Conservation (phyloP, 1,140 invertebrate species). For the Nasonia vitripennis region DNA sequence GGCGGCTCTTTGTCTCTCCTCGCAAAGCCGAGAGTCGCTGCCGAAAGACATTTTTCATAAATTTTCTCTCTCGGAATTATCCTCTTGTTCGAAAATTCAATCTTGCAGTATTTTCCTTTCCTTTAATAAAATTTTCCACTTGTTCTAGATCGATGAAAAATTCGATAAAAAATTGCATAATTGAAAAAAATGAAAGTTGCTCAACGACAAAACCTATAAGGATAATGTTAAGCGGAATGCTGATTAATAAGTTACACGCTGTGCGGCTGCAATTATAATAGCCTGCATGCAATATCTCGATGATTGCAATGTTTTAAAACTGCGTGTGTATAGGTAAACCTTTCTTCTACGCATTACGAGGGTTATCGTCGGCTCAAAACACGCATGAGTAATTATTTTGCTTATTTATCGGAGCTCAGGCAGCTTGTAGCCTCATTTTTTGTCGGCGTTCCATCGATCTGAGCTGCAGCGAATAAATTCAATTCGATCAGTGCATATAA, state of each 20-base stretch:
- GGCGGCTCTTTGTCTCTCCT: too few relatives aligned
- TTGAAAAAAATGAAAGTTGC: slow-evolving; percentile 15
- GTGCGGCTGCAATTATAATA: slow-evolving; percentile 29
- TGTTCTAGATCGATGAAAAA: neutral
- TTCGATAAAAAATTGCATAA: neutral
- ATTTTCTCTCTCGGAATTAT: too few relatives aligned
- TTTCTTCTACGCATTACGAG: neutral
- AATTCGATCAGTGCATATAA: too few relatives aligned
- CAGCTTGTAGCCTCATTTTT: neutral
- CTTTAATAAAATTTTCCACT: too few relatives aligned
- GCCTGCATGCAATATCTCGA: neutral
- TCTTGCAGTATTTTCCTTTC: too few relatives aligned
- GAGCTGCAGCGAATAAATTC: neutral
- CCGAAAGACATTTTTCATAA: too few relatives aligned
- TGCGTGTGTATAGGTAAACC: neutral
- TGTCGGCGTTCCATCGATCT: neutral
- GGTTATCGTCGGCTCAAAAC: neutral
- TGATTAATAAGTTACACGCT: slow-evolving; percentile 30
- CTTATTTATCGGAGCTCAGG: neutral
- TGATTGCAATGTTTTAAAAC: slow-evolving; percentile 8
- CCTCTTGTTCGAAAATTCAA: too few relatives aligned
- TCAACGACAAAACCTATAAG: slow-evolving; percentile 1
- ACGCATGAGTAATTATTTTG: neutral
- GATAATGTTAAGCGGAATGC: slow-evolving; percentile 26
- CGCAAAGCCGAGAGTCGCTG: too few relatives aligned